Percentiles rank a stretch among this genome's conserved stretches.
phyloP scores from a whole-genome alignment of 2,888 invertebrate species.

The Metellina segmentata region DNA sequence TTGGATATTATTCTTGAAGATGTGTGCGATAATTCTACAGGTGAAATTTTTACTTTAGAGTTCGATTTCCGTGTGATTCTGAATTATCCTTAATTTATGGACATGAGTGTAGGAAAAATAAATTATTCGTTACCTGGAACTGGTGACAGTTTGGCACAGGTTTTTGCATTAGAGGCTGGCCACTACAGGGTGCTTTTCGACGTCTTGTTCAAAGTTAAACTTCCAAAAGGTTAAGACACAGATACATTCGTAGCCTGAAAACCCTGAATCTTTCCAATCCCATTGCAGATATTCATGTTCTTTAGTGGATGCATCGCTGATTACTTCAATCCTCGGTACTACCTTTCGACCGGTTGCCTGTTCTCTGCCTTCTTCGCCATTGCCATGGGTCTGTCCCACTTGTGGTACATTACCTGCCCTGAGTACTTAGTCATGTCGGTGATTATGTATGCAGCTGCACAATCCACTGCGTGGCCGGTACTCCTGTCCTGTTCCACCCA shows the following conservation, averaged over 20 bases:
- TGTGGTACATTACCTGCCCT: not conserved
- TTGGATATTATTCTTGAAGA: too few relatives aligned
- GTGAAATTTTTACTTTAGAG: too few relatives aligned
- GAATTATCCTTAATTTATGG: too few relatives aligned
- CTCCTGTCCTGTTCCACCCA: conserved; percentile 95
- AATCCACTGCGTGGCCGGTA: conserved; percentile 98
- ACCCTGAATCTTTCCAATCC: too few relatives aligned
- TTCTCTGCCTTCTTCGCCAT: not conserved
- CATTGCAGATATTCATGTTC: conserved; percentile 93
- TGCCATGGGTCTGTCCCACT: not conserved
- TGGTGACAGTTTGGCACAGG: too few relatives aligned
- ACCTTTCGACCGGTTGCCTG: conserved; percentile 84
- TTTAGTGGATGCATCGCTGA: conserved; percentile 92
- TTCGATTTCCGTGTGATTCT: too few relatives aligned
- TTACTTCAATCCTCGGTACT: conserved; percentile 92
- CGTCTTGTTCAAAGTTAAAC: not conserved
- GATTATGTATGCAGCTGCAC: conserved; percentile 80
- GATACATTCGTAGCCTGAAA: too few relatives aligned
- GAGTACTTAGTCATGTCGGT: not conserved
- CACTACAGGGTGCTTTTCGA: too few relatives aligned
- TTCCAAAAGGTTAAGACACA: not conserved
- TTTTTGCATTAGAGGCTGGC: too few relatives aligned
- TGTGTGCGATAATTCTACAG: too few relatives aligned
- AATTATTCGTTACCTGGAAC: too few relatives aligned
- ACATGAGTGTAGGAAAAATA: too few relatives aligned